These are phyloP conservation scores for Potorous gilbertii DNA, from an alignment of 2,797 vertebrate species.

Conservation along the genomic window DNA sequence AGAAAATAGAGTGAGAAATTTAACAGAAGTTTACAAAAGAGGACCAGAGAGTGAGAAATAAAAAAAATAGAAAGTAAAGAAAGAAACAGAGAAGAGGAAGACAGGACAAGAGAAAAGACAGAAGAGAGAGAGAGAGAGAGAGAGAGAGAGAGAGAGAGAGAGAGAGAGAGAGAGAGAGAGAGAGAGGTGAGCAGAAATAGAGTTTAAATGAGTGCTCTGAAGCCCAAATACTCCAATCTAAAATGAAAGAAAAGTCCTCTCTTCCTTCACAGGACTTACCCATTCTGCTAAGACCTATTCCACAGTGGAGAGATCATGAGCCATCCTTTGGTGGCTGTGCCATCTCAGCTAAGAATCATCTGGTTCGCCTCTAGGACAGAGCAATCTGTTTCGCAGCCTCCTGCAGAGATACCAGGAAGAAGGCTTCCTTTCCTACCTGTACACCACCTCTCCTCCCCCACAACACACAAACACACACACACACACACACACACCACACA, in stretches of 20 bases:
- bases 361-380: not conserved
- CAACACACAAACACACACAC: too few species aligned
- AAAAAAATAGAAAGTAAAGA: not conserved
- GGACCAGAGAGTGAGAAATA: too few species aligned
- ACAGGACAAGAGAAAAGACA: not conserved
- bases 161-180: too few species aligned
- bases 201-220: not conserved
- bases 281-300: not conserved
- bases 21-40: not conserved
- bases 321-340: not conserved
- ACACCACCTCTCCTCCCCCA: rapidly evolving
- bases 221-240: not conserved
- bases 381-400: not conserved
- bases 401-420: not conserved
- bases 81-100: not conserved
- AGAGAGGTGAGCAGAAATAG: not conserved
- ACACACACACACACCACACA: too few species aligned
- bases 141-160: too few species aligned
- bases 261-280: slow-evolving; percentile 1
- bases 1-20: not conserved
- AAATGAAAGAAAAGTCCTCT: slow-evolving; percentile 8
- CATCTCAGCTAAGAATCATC: not conserved
- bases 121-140: too few species aligned
- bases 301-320: not conserved
- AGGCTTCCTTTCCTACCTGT: not conserved